A percentile compares a stretch with the other conserved stretches of the same genome.
Evolutionary conservation across 2,113 vertebrate species (phyloP).

Genomic region (Chrysemys picta): DNA sequence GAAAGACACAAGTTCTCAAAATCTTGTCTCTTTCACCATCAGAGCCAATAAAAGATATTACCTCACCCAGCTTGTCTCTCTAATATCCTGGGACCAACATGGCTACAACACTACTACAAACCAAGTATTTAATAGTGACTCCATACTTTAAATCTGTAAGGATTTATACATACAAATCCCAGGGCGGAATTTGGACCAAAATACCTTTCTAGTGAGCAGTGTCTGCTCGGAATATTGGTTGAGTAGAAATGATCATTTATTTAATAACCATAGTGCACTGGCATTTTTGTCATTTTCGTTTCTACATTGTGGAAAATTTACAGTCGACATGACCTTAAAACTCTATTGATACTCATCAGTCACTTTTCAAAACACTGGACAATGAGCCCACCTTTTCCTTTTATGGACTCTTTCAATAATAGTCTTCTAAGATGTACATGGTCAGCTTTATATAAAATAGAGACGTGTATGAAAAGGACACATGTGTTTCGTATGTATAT

Average conservation of each 20-base stretch:
- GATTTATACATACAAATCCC: background rate
- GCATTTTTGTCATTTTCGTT: background rate
- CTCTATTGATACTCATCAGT: background rate
- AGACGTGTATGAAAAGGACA: background rate
- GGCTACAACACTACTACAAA: background rate
- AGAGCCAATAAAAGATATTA: background rate
- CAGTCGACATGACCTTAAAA: background rate
- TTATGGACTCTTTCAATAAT: background rate
- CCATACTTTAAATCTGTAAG: background rate
- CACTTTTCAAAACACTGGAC: background rate
- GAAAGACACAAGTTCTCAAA: background rate
- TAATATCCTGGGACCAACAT: background rate
- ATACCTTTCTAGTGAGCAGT: background rate
- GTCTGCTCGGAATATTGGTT: background rate
- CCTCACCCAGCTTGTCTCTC: background rate
- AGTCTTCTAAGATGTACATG: constrained; percentile 12
- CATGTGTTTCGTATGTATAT: background rate
- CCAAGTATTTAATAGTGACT: background rate
- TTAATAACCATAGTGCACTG: background rate
- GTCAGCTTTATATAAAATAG: background rate
- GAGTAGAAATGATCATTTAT: background rate
- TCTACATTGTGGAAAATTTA: background rate
- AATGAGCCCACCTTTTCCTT: background rate
- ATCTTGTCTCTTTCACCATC: background rate
- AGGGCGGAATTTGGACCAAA: background rate